Evolutionary conservation across 2,888 invertebrate species (phyloP).

Genomic region (Pilophorus perplexus): DNA sequence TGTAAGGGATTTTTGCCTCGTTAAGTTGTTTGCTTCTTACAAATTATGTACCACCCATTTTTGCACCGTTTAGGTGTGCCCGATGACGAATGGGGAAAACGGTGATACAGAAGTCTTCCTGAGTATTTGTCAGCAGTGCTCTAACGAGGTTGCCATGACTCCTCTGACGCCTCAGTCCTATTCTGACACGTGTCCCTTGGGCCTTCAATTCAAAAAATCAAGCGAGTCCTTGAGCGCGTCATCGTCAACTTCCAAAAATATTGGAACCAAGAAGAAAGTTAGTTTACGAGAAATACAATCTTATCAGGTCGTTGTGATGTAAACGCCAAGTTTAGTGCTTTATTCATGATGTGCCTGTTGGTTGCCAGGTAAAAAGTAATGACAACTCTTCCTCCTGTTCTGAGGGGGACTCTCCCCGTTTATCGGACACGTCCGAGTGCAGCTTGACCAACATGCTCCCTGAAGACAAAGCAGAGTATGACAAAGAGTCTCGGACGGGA

Average conservation of each 20-base stretch:
- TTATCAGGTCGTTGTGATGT: too few relatives aligned
- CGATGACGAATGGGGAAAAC: slow-evolving; percentile 36
- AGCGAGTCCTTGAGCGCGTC: slow-evolving; percentile 60
- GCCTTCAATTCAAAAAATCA: slow-evolving; percentile 60
- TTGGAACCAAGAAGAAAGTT: slow-evolving; percentile 51
- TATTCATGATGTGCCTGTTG: too few relatives aligned
- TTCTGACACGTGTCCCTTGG: slow-evolving; percentile 64
- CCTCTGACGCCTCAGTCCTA: slow-evolving; percentile 62
- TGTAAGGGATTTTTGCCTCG: too few relatives aligned
- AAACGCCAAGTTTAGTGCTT: too few relatives aligned
- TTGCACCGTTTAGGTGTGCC: slow-evolving; percentile 46
- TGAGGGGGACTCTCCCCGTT: slow-evolving; percentile 52
- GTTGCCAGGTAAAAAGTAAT: slow-evolving; percentile 56
- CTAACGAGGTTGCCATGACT: slow-evolving; percentile 59
- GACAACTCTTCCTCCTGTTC: slow-evolving; percentile 59
- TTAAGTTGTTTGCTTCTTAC: too few relatives aligned
- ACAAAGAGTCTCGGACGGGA: slow-evolving; percentile 51
- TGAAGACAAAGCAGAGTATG: slow-evolving; percentile 46
- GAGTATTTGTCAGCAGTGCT: slow-evolving; percentile 65
- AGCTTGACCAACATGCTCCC: slow-evolving; percentile 41
- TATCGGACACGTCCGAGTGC: slow-evolving; percentile 52
- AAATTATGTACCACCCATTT: too few relatives aligned
- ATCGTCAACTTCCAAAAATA: slow-evolving; percentile 58
- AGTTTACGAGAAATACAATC: neutral
- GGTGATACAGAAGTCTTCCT: slow-evolving; percentile 55